Evolutionary conservation across 2,888 invertebrate genomes (phyloP).

Genomic region (Fragum whitleyi): DNA sequence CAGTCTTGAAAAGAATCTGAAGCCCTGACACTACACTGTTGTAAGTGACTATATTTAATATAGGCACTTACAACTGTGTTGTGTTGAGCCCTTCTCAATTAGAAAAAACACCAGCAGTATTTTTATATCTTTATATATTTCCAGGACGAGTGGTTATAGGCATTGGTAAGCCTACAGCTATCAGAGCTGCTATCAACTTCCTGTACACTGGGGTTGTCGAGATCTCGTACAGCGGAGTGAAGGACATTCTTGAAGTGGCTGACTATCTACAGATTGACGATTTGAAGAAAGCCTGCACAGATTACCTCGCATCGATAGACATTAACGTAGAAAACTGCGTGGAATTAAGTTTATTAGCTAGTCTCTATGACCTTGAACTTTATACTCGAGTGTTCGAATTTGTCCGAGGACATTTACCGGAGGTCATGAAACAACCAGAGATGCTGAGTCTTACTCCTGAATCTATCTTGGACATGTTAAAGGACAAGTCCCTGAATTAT

Average conservation of each 20-base stretch:
- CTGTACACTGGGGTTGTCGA: slow-evolving; percentile 72
- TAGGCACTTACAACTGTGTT: no score
- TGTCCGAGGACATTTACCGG: slow-evolving; percentile 72
- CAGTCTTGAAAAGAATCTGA: no score
- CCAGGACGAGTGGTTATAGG: slow-evolving; percentile 69
- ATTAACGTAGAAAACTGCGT: slow-evolving; percentile 74
- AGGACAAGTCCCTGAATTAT: slow-evolving; percentile 71
- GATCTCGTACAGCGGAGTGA: slow-evolving; percentile 64
- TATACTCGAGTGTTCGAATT: slow-evolving; percentile 70
- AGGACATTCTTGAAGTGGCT: slow-evolving; percentile 73
- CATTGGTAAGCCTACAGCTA: slow-evolving; percentile 67
- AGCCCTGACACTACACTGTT: no score
- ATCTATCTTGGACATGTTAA: slow-evolving; percentile 70
- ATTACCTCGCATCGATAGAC: slow-evolving; percentile 65
- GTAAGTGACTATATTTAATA: no score
- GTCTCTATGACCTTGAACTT: slow-evolving; percentile 75
- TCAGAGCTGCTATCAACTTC: slow-evolving; percentile 73
- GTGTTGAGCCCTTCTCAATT: no score
- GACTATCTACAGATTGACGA: slow-evolving; percentile 77
- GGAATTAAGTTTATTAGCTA: slow-evolving; percentile 70
- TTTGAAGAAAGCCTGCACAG: slow-evolving; percentile 70
- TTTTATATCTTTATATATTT: no score
- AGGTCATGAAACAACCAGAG: slow-evolving; percentile 71
- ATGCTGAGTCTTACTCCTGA: slow-evolving; percentile 72
- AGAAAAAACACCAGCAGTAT: no score